Evolutionary conservation across 2,113 vertebrate species (phyloP).

Genomic region (Pseudopodoces humilis): DNA sequence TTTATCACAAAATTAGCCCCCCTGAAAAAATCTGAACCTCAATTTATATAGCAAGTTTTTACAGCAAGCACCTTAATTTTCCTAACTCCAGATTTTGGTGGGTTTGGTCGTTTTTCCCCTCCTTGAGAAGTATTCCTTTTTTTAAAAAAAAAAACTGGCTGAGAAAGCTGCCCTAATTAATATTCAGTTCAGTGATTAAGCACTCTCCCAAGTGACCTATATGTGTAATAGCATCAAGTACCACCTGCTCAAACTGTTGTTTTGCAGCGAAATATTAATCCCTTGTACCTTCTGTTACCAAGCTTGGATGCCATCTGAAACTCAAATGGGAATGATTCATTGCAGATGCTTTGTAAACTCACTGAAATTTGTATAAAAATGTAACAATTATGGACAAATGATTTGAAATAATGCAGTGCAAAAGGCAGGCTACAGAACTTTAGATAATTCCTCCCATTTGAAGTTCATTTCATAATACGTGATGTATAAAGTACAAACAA

Average conservation of each 20-base stretch:
- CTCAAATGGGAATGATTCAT: slow-evolving; percentile 25
- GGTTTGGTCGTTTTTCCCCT: rapidly evolving
- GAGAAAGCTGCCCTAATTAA: slow-evolving; percentile 57
- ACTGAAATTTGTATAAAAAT: neutral
- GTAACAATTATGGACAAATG: neutral
- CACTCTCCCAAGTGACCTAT: slow-evolving; percentile 57
- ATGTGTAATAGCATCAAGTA: slow-evolving; percentile 56
- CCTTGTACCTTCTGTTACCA: slow-evolving; percentile 46
- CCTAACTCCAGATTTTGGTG: neutral
- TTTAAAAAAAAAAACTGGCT: neutral
- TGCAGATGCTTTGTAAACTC: slow-evolving; percentile 40
- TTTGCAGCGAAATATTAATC: slow-evolving; percentile 52
- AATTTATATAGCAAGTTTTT: neutral
- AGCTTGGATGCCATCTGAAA: slow-evolving; percentile 50
- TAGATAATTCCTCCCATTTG: neutral
- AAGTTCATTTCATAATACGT: neutral
- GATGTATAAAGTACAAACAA: neutral
- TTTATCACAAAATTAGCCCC: neutral
- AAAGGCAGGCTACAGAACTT: neutral
- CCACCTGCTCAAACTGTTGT: slow-evolving; percentile 65
- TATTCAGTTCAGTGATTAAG: slow-evolving; percentile 61
- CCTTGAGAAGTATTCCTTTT: neutral
- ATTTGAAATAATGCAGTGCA: neutral
- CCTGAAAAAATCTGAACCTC: rapidly evolving
- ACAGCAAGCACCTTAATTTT: neutral